Percentiles rank a stretch among this genome's conserved stretches.
phyloP scores from a whole-genome alignment of 2,113 vertebrate genomes.

The Heliornis fulica region DNA sequence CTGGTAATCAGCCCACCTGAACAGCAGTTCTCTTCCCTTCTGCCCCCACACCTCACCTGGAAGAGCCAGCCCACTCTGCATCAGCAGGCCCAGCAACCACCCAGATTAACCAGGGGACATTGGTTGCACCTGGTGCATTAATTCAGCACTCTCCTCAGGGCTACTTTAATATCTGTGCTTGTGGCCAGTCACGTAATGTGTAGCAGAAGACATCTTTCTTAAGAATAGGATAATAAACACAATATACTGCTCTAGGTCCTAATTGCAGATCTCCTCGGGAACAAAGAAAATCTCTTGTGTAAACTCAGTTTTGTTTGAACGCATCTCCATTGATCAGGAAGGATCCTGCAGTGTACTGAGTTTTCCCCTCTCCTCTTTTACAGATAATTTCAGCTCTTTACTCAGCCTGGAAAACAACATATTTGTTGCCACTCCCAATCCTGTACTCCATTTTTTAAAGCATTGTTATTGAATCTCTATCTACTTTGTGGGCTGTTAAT shows the following conservation, averaged over 20 bases:
- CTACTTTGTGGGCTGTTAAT: neutral
- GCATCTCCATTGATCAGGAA: neutral
- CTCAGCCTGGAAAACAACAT: rapidly evolving
- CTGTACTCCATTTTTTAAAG: neutral
- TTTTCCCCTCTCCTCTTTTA: neutral
- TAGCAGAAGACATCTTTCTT: neutral
- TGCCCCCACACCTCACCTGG: neutral
- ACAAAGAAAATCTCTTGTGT: neutral
- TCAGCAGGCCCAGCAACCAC: neutral
- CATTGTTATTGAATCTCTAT: neutral
- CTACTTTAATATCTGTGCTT: neutral
- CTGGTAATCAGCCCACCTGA: neutral
- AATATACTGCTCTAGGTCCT: neutral
- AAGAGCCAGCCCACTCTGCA: neutral
- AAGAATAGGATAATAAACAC: neutral
- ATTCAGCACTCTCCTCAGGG: rapidly evolving
- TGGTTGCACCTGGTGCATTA: neutral
- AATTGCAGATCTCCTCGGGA: neutral
- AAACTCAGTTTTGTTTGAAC: neutral
- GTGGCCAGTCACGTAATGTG: neutral
- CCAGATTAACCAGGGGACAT: rapidly evolving
- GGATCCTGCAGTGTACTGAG: neutral
- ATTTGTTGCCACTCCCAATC: neutral
- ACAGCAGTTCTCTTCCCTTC: neutral
- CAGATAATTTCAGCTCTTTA: neutral